Conservation (phyloP, 1,140 invertebrate genomes). For the Metaphire vulgaris region DNA sequence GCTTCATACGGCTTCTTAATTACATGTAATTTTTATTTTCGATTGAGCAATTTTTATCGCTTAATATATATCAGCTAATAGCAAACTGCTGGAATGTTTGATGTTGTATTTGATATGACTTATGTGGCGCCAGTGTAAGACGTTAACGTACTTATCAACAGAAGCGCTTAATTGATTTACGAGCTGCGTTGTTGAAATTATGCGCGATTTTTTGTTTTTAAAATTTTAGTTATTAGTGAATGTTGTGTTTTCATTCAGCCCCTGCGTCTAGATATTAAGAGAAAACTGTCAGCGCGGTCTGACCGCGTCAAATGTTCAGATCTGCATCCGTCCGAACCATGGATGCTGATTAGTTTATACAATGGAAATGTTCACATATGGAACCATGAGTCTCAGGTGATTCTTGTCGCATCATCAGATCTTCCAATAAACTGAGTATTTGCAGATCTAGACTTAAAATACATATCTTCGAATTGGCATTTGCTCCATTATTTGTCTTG, state of each 20-base stretch:
- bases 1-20: too few species aligned
- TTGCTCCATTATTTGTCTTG: too few species aligned
- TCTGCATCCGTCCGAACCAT: conserved; percentile 92
- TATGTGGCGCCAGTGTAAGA: too few species aligned
- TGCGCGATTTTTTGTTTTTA: background rate
- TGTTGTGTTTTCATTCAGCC: conserved; percentile 22
- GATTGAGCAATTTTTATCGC: background rate
- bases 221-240: background rate
- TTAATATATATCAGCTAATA: background rate
- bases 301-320: conserved; percentile 98
- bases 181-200: background rate
- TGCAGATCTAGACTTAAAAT: too few species aligned
- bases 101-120: background rate
- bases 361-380: conserved; percentile 99
- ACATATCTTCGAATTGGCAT: too few species aligned
- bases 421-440: too few species aligned
- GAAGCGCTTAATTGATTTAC: background rate
- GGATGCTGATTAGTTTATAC: conserved; percentile 96
- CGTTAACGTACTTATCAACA: background rate
- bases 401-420: too few species aligned
- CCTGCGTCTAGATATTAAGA: conserved; percentile 79
- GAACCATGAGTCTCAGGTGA: conserved; percentile 87
- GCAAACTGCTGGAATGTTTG: background rate
- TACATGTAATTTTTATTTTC: too few species aligned
- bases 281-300: conserved; percentile 90